Evolutionary conservation across 2,888 invertebrate genomes (phyloP).

Genomic region (Actias luna): DNA sequence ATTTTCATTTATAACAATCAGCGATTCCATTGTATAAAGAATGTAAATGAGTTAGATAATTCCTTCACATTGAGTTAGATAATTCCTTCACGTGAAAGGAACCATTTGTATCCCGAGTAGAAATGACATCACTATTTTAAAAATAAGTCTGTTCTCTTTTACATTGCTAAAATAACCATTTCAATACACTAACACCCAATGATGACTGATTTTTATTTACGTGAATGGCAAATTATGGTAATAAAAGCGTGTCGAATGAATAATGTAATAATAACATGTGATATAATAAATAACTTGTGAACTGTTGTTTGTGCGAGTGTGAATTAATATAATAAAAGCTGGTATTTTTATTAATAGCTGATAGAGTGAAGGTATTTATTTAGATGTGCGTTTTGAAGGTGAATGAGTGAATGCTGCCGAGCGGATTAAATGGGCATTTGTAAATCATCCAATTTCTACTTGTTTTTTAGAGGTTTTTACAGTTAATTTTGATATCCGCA

Average conservation of each 20-base stretch:
- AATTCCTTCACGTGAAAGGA: background rate
- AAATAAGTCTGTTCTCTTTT: background rate
- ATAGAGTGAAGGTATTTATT: background rate
- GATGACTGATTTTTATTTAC: background rate
- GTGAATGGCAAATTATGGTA: background rate
- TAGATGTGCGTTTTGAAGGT: background rate
- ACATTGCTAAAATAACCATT: background rate
- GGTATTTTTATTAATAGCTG: background rate
- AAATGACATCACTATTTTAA: background rate
- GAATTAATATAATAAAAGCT: background rate
- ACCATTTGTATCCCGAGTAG: background rate
- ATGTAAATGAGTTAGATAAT: too few relatives aligned
- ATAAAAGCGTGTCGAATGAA: background rate
- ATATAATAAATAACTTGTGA: slow-evolving; percentile 1
- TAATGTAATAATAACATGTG: background rate
- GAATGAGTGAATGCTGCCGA: background rate
- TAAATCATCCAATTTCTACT: too few relatives aligned
- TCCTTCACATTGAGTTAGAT: background rate
- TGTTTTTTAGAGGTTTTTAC: too few relatives aligned
- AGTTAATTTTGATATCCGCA: too few relatives aligned
- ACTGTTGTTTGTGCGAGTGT: background rate
- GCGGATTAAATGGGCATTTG: background rate
- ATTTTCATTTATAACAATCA: too few relatives aligned
- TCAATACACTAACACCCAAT: background rate
- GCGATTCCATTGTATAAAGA: too few relatives aligned